phyloP scores from a whole-genome alignment of 2,113 vertebrate genomes.

The Labeo rohita region DNA sequence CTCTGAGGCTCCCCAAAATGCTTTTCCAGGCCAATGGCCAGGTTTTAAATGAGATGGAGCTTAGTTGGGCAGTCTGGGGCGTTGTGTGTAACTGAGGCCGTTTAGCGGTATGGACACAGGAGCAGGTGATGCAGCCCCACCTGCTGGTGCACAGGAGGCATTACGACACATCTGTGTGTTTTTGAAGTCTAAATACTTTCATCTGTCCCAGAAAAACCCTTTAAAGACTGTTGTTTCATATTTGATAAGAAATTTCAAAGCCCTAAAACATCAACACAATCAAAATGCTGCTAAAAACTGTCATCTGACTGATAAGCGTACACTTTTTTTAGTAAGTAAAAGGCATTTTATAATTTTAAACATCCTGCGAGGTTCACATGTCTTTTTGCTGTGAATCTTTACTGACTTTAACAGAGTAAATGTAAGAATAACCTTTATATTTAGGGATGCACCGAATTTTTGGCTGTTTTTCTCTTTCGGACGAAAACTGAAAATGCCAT shows the following conservation, averaged over 20 bases:
- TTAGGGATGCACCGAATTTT: too few relatives aligned
- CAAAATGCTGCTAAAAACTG: too few relatives aligned
- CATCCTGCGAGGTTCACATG: not conserved
- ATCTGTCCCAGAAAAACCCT: not conserved
- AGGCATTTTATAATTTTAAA: not conserved
- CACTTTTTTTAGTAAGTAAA: not conserved
- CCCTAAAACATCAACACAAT: too few relatives aligned
- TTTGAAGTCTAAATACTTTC: not conserved
- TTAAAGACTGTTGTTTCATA: not conserved
- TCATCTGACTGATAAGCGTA: not conserved
- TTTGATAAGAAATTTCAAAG: not conserved
- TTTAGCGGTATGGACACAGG: too few relatives aligned
- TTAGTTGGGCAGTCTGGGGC: not conserved
- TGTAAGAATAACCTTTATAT: not conserved
- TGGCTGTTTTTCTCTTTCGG: too few relatives aligned
- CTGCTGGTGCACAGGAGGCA: slow-evolving; percentile 51
- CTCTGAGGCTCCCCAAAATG: slow-evolving; percentile 36
- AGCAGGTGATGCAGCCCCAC: slow-evolving; percentile 40
- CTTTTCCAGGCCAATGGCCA: slow-evolving; percentile 50
- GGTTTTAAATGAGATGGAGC: slow-evolving; percentile 36
- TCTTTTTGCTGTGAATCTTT: not conserved
- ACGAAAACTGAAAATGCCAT: too few relatives aligned
- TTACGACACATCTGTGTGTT: not conserved
- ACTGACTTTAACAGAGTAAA: not conserved
- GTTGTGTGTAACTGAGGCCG: not conserved